Conservation (phyloP, 2,888 invertebrate genomes). For the Trisateles emortualis region DNA sequence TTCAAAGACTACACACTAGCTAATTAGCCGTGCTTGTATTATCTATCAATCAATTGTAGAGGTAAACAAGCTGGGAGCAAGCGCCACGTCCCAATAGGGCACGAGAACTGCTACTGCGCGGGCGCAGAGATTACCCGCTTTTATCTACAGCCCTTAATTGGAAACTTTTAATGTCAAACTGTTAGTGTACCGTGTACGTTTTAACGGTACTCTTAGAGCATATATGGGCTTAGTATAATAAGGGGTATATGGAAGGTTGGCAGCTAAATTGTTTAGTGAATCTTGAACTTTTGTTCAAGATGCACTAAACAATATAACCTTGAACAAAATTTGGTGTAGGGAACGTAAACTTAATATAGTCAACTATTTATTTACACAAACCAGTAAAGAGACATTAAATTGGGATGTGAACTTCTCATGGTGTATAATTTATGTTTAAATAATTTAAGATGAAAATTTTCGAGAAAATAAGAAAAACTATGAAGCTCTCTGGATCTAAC, state of each 20-base stretch:
- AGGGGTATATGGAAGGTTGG: background rate
- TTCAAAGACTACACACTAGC: constrained; percentile 19
- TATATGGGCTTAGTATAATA: constrained; percentile 25
- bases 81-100: constrained; percentile 46
- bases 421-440: too few species aligned
- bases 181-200: constrained; percentile 26
- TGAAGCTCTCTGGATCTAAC: too few species aligned
- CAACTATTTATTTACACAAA: too few species aligned
- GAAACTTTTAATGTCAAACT: constrained; percentile 58
- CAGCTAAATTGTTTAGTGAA: background rate
- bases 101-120: constrained; percentile 43
- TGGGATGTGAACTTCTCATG: too few species aligned
- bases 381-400: too few species aligned
- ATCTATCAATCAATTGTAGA: constrained; percentile 53
- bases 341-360: too few species aligned
- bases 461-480: too few species aligned
- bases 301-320: too few species aligned
- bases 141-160: constrained; percentile 60
- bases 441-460: too few species aligned
- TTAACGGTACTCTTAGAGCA: constrained; percentile 35
- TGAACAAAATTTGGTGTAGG: too few species aligned
- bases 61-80: constrained; percentile 40
- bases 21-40: constrained; percentile 44
- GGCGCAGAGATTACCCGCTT: constrained; percentile 36
- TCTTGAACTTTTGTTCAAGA: too few species aligned